Evolutionary conservation across 2,113 vertebrate species (phyloP), one percentile per base, ranked within the genome.

Genomic region (Rhynchomys soricoides): DNA sequence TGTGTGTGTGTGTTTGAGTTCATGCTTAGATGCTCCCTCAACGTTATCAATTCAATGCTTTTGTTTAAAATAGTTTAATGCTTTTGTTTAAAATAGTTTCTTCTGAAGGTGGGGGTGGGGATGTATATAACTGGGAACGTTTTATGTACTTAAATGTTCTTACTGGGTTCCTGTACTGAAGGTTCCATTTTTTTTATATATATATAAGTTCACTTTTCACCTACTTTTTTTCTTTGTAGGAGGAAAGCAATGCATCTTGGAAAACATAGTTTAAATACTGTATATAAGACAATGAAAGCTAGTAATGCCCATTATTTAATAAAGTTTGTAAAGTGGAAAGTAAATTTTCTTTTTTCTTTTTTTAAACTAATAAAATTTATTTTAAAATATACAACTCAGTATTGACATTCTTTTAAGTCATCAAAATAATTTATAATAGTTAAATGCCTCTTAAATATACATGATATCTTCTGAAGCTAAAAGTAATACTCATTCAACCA

Each of bases 241-340:
- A 70, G 74, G 43, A 92, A 94, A 93, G 45, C 45, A 96, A 77
- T 34, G 0, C 83, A 40, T 95, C 92, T 95, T 95, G 95, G 79
- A 68, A 97, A 98, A 95, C 93, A 95, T 9, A 86, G 93, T 77
- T 77, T 97, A 98, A 98, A 98, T 98, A 97, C 90, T 95, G 98
- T 97, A 98, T 98, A 98, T 98, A 98, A 97, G 95, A 97, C 0
- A 86, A 96, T 45, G 50, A 97, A 97, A 92, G 85, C 95, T 98
- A 98, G 98, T 91, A 90, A 97, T 98, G 90, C 95, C 92, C 37
- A 43, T 98, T 99, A 99, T 99, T 98, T 99, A 99, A 98, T 98
- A 98, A 98, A 98, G 98, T 97, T 98, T 99, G 98, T 98, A 98
- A 98, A 98, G 96, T 98, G 71, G 93, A 97, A 97, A 98, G 97